phyloP scores from a whole-genome alignment of 2,113 vertebrate genomes.

The Phyllostomus discolor region DNA sequence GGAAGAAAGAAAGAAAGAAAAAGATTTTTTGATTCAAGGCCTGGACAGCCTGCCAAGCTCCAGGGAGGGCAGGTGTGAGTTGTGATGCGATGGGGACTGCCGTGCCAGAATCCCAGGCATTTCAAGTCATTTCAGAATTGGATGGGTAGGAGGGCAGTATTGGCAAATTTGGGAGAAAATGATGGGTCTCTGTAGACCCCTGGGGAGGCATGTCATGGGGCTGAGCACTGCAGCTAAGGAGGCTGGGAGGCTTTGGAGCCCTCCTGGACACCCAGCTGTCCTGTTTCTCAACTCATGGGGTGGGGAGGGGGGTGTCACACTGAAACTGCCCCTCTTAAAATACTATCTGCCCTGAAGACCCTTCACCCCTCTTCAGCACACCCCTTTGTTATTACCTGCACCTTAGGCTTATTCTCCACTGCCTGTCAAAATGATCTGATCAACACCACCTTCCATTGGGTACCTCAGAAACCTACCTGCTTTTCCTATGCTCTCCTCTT shows the following conservation, averaged over 20 bases:
- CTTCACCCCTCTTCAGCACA: neutral
- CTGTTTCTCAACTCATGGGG: neutral
- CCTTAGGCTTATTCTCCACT: neutral
- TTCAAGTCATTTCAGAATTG: neutral
- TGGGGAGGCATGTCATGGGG: neutral
- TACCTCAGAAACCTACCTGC: neutral
- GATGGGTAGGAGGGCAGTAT: neutral
- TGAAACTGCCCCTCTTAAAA: neutral
- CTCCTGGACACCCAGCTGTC: too few relatives aligned
- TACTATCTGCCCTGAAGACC: neutral
- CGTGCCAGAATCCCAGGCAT: neutral
- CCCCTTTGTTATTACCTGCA: neutral
- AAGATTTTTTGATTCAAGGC: neutral
- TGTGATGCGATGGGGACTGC: neutral
- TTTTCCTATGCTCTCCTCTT: neutral
- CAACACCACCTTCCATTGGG: neutral
- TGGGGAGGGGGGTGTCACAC: neutral
- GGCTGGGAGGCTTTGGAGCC: neutral
- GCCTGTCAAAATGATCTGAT: neutral
- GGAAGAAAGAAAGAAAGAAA: too few relatives aligned
- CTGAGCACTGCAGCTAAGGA: neutral
- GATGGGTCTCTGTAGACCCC: neutral
- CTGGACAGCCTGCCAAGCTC: neutral
- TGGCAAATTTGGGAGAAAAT: neutral
- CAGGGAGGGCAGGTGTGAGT: neutral